Conservation (phyloP, 2,888 invertebrate species). For the Teleogryllus oceanicus region DNA sequence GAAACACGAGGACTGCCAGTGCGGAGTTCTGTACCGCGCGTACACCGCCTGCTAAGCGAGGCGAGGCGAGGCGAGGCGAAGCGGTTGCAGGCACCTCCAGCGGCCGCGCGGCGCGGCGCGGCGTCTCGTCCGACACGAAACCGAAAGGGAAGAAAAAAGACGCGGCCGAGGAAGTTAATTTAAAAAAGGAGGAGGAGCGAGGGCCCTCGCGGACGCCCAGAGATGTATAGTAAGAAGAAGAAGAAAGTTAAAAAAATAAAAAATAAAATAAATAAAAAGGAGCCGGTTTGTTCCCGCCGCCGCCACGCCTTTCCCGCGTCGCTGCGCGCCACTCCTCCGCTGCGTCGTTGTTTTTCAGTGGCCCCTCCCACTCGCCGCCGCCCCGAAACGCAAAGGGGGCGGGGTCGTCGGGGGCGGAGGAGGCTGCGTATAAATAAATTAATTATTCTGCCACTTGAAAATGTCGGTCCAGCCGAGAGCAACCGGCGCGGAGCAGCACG, state of each 20-base stretch:
- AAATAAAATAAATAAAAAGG: too few species aligned
- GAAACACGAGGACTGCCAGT: too few species aligned
- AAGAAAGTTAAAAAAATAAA: not conserved
- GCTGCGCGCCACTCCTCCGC: not conserved
- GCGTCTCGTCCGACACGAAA: not conserved
- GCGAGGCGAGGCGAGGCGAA: too few species aligned
- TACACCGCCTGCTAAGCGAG: too few species aligned
- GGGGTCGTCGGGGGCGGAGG: not conserved
- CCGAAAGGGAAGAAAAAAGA: not conserved
- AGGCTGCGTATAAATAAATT: not conserved
- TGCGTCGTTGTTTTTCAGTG: not conserved
- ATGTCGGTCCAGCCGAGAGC: too few species aligned
- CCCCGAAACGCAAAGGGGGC: not conserved
- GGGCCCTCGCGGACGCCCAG: not conserved
- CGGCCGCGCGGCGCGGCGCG: not conserved
- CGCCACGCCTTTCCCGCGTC: not conserved
- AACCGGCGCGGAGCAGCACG: too few species aligned
- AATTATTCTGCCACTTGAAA: slow-evolving; percentile 4
- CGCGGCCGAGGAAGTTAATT: not conserved
- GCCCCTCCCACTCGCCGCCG: not conserved
- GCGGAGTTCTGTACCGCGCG: too few species aligned
- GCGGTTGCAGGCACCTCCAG: too few species aligned
- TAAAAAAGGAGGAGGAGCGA: slow-evolving; percentile 1
- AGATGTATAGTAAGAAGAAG: slow-evolving; percentile 5
- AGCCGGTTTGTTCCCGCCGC: not conserved